Conservation (phyloP, 2,113 vertebrate species). For the Dicaeum eximium region DNA sequence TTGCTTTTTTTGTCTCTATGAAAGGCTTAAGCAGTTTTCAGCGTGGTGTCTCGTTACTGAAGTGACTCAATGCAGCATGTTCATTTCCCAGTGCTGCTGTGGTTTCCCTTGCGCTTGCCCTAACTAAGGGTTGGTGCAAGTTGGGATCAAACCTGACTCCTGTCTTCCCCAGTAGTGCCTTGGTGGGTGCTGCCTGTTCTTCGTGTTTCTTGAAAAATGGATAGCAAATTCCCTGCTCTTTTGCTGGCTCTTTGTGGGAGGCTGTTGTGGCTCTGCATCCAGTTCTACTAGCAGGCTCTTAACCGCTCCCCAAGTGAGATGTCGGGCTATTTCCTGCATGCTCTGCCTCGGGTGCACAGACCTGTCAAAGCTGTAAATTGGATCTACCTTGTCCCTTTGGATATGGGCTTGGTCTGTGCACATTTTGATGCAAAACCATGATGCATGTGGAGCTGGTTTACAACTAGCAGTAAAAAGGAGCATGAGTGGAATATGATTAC, state of each 20-base stretch:
- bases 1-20: not conserved
- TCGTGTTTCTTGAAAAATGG: not conserved
- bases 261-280: not conserved
- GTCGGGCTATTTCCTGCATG: slow-evolving; percentile 1
- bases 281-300: not conserved
- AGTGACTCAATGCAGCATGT: not conserved
- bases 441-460: slow-evolving; percentile 69
- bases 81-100: not conserved
- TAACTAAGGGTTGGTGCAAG: not conserved
- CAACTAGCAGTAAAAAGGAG: slow-evolving; percentile 67
- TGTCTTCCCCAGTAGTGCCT: not conserved
- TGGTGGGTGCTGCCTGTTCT: not conserved
- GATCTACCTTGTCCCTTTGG: slow-evolving; percentile 52
- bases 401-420: slow-evolving; percentile 57
- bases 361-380: slow-evolving; percentile 66
- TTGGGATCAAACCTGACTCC: not conserved
- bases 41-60: not conserved
- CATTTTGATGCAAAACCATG: slow-evolving; percentile 73
- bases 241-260: not conserved
- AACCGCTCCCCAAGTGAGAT: slow-evolving; percentile 12
- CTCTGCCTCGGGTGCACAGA: slow-evolving; percentile 30
- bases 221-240: not conserved
- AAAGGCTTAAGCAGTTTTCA: not conserved
- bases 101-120: not conserved
- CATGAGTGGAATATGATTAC: slow-evolving; percentile 73